Evolutionary conservation across 2,113 vertebrate species (phyloP).

Genomic region (Isurus oxyrinchus): DNA sequence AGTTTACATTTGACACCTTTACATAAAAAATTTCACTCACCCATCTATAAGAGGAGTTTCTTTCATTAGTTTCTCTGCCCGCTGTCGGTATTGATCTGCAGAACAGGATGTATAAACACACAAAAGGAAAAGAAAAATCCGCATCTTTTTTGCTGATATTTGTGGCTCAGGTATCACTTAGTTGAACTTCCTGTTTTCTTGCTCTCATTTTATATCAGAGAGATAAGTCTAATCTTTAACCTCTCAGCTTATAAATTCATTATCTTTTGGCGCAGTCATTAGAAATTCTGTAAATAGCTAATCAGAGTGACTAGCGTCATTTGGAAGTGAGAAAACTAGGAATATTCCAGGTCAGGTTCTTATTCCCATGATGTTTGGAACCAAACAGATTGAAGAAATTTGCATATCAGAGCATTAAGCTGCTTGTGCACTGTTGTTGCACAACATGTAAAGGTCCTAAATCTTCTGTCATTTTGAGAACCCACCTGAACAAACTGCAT

Average conservation of each 20-base stretch:
- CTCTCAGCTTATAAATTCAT: background rate
- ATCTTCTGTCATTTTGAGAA: background rate
- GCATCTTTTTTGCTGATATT: background rate
- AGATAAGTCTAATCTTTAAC: background rate
- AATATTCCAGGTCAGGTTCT: background rate
- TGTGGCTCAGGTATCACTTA: background rate
- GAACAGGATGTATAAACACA: constrained; percentile 41
- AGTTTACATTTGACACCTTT: background rate
- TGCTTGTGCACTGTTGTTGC: background rate
- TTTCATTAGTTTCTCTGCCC: constrained; percentile 63
- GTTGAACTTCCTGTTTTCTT: background rate
- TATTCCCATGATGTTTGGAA: background rate
- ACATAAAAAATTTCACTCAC: constrained; percentile 52
- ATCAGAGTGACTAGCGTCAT: background rate
- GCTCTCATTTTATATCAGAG: background rate
- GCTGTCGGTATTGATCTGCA: constrained; percentile 43
- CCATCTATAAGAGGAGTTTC: constrained; percentile 68
- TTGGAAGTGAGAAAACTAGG: background rate
- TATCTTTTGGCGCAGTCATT: background rate
- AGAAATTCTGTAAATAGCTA: background rate
- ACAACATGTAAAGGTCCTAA: background rate
- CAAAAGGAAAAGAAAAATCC: constrained; percentile 36
- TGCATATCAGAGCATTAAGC: background rate
- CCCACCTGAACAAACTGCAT: background rate
- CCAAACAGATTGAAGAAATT: background rate